Base-by-base conservation (phyloP, 2,113 vertebrate genomes). In the Myodes glareolus region DNA sequence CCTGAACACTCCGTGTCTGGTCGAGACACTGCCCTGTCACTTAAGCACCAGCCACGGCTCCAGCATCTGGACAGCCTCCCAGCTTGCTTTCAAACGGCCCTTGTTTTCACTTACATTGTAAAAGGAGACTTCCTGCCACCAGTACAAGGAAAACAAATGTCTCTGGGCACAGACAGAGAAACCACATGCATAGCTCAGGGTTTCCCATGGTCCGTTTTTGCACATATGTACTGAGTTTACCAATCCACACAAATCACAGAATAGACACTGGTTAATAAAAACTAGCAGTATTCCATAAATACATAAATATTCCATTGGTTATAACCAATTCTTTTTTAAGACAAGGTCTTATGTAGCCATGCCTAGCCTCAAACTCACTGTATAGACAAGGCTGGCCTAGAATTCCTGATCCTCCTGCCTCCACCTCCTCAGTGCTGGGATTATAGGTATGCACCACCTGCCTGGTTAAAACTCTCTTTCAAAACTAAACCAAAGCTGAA, bases 11-110 rank as follows among this genome's bases (percentile, higher is more conserved):
- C 2, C 52, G 39, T 17, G 25, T 36, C 42, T 16, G 61, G 25
- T 17, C 27, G 42, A 31, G 42, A 3, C n/a, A 25, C 8, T 29
- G n/a, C 19, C 2, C 33, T 0, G 0, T 65, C 84, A 58, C 88
- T 75, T n/a, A 58, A 82, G 63, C 3, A 16, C 10, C 82, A 76
- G 61, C 25, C 33, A 3, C 0, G 17, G 52, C n/a, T 0, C 5
- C n/a, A 42, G 36, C 80, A 10, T 9, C 21, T 9, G 61, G 55
- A 36, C 36, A 8, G 14, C 36, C 25, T 73, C 90, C 52, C 11
- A 3, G 39, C 82, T 61, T 36, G 36, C 70, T 72, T 45, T 76
- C 39, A 93, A 10, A 39, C 0, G 3, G 39, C 58, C 21, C 29
- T 52, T 96, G 42, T n/a, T 90, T 67, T 55, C 5, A 31, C 42